Evolutionary conservation across 2,888 invertebrate species (phyloP).

Genomic region (Quadriops clusia): DNA sequence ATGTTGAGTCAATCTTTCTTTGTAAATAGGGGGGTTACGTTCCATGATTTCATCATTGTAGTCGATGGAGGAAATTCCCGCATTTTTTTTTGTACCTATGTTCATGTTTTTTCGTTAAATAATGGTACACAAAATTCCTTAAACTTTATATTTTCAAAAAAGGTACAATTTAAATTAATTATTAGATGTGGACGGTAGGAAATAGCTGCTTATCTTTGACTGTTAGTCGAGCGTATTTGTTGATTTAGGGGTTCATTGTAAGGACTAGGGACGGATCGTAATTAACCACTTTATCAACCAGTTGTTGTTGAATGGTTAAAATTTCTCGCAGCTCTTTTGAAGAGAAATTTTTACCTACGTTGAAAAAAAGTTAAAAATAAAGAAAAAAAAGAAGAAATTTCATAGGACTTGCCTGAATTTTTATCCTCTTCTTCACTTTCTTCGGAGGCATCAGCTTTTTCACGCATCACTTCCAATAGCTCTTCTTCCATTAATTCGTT

Average conservation of each 20-base stretch:
- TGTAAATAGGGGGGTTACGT: too few relatives aligned
- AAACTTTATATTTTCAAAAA: too few relatives aligned
- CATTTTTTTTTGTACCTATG: too few relatives aligned
- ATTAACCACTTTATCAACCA: not conserved
- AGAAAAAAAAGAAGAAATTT: slow-evolving; percentile 2
- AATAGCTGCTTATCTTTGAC: slow-evolving; percentile 4
- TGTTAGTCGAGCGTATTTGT: slow-evolving; percentile 2
- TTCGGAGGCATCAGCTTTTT: not conserved
- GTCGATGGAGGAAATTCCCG: too few relatives aligned
- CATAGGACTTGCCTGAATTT: slow-evolving; percentile 1
- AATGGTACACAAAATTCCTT: too few relatives aligned
- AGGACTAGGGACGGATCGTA: slow-evolving; percentile 2
- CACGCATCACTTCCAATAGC: slow-evolving; percentile 1
- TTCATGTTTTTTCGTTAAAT: too few relatives aligned
- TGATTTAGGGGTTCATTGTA: slow-evolving; percentile 4
- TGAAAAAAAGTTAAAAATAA: too few relatives aligned
- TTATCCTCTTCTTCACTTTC: slow-evolving; percentile 4
- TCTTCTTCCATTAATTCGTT: slow-evolving; percentile 2
- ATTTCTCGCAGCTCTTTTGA: not conserved
- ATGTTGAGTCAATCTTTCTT: too few relatives aligned
- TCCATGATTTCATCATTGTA: too few relatives aligned
- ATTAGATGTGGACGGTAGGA: not conserved
- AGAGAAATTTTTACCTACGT: slow-evolving; percentile 2
- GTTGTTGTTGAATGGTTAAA: slow-evolving; percentile 1
- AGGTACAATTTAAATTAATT: too few relatives aligned